Base-by-base conservation (phyloP, 2,113 vertebrate genomes). In the Jaculus jaculus region DNA sequence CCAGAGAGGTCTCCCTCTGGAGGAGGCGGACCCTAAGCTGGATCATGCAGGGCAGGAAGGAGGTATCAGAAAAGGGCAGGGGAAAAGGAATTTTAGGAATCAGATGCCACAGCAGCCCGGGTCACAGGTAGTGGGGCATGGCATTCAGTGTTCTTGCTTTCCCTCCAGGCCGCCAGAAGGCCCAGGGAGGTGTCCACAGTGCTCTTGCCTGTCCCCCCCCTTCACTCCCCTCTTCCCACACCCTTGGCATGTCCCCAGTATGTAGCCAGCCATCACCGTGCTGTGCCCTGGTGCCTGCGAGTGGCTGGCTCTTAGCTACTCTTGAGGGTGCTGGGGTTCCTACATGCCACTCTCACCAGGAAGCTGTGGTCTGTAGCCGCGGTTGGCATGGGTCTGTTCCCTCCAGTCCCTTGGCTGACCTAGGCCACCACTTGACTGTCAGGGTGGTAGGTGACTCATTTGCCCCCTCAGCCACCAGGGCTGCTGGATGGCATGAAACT, bases 1-100 rank as follows among this genome's bases (percentile, higher is more conserved):
- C 37, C 39, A 32, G 21, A 28, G 47, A 87, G 24, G 37, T 37
- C 63, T 89, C 87, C 85, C 58, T 90, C 58, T 90, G 79, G 65
- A 92, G 26, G 78, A 90, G 26, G 51, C 66, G 54, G 28, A 73
- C 69, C 37, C 34, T 47, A 42, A 78, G 42, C 63, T 24, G 26
- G 60, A 28, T 87, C n/a, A 66, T 34, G 39, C 9, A 73, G n/a
- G 66, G 71, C 15, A 26, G 60, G 34, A 37, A 39, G 11, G 68
- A 80, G 34, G 7, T 54, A 32, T 28, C 10, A 81, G 63, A 72
- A 63, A 78, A 69, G 61, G 30, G 9, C 26, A 75, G 42, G 65
- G 20, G 51, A 24, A 65, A 42, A 20, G 18, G 18, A 51, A n/a
- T 61, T 72, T 54, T 73, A 28, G 32, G 72, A 71, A 69, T 39